phyloP scores from a whole-genome alignment of 2,888 invertebrate species.

The Hybos culiciformis region DNA sequence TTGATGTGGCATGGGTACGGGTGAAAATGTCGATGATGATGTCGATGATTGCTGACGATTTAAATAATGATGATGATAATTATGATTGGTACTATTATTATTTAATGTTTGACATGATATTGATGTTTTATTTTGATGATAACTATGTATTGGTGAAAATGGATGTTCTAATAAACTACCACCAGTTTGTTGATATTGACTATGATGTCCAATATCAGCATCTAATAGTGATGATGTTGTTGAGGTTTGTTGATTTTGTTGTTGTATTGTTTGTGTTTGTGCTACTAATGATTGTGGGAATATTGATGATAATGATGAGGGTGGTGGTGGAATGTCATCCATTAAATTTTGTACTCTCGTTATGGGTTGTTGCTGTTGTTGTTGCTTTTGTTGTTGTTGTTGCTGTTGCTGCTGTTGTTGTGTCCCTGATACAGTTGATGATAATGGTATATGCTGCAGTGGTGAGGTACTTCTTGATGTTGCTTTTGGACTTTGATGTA shows the following conservation, averaged over 20 bases:
- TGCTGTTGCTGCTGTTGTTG: too few relatives aligned
- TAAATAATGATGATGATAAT: slow-evolving; percentile 21
- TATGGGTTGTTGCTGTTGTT: too few relatives aligned
- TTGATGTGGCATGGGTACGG: slow-evolving; percentile 32
- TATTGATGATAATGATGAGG: slow-evolving; percentile 3
- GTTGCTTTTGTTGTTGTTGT: too few relatives aligned
- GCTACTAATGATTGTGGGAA: slow-evolving; percentile 20
- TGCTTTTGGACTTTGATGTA: slow-evolving; percentile 36
- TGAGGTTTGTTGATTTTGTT: slow-evolving; percentile 31
- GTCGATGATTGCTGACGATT: slow-evolving; percentile 32
- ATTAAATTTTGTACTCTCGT: slow-evolving; percentile 35
- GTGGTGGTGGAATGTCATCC: slow-evolving; percentile 8
- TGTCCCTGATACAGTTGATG: not conserved
- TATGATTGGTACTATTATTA: slow-evolving; percentile 19
- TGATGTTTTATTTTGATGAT: slow-evolving; percentile 30
- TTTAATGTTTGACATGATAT: slow-evolving; percentile 30
- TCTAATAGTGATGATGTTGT: slow-evolving; percentile 33
- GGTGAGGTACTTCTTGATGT: slow-evolving; percentile 36
- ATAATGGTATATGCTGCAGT: slow-evolving; percentile 28
- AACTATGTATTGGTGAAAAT: slow-evolving; percentile 28
- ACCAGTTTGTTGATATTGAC: slow-evolving; percentile 34
- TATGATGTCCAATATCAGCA: slow-evolving; percentile 23
- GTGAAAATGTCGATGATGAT: slow-evolving; percentile 33
- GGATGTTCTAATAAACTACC: slow-evolving; percentile 35
- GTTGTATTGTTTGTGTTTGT: slow-evolving; percentile 21